phyloP scores from a whole-genome alignment of 1,140 invertebrate genomes.

The Whitmania pigra region DNA sequence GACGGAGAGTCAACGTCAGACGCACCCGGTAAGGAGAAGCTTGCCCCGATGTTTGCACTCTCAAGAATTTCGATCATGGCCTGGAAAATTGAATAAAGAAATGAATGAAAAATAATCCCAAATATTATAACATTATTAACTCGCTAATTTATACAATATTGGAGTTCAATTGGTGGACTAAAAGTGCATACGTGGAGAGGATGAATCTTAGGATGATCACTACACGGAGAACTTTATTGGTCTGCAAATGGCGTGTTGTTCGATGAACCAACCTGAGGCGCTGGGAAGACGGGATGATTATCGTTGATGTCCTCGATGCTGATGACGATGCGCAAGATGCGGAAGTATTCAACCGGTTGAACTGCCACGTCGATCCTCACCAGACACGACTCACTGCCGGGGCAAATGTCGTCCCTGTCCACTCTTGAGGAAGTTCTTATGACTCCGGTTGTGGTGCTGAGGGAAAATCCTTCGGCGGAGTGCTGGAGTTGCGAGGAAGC shows the following conservation, averaged over 20 bases:
- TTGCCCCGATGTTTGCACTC: background rate
- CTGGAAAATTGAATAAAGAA: background rate
- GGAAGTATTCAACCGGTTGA: conserved; percentile 21
- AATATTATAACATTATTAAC: conserved; percentile 2
- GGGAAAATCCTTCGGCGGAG: background rate
- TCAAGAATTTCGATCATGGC: conserved; percentile 6
- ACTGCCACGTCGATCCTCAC: conserved; percentile 20
- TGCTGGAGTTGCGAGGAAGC: background rate
- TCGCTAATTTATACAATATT: background rate
- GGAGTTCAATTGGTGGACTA: background rate
- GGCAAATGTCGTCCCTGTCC: conserved; percentile 21
- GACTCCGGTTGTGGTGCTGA: conserved; percentile 12
- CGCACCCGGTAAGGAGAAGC: background rate
- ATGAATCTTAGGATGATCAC: background rate
- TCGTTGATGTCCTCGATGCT: conserved; percentile 19
- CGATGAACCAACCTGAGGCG: background rate
- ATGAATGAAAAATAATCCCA: background rate
- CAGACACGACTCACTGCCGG: background rate
- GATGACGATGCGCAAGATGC: conserved; percentile 15
- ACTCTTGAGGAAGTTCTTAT: conserved; percentile 12
- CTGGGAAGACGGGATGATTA: conserved; percentile 15
- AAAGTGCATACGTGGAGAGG: background rate
- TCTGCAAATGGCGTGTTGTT: no score
- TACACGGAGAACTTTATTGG: background rate
- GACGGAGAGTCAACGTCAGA: background rate